Evolutionary conservation across 2,113 vertebrate species (phyloP).

Genomic region (Sterna hirundo): DNA sequence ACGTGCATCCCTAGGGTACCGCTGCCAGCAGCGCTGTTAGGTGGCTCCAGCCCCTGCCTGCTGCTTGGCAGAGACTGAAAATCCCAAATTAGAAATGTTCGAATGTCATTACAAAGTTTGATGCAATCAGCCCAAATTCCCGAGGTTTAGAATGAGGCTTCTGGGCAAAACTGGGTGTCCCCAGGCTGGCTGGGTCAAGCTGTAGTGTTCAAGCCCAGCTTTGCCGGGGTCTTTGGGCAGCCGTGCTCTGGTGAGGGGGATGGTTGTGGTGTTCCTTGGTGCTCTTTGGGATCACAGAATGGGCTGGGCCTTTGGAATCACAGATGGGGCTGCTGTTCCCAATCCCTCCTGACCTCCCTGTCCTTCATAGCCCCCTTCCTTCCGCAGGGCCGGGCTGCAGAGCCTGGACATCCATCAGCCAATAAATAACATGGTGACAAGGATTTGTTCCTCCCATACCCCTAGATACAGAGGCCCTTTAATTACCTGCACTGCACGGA

Average conservation of each 20-base stretch:
- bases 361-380: background rate
- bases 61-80: accelerated
- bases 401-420: background rate
- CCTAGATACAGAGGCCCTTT: background rate
- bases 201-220: too few species aligned
- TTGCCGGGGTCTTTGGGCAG: background rate
- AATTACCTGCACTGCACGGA: accelerated
- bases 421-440: background rate
- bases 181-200: background rate
- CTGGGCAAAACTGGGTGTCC: background rate
- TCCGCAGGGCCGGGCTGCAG: accelerated
- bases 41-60: background rate
- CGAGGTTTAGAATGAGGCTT: background rate
- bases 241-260: background rate
- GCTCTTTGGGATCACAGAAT: background rate
- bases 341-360: accelerated
- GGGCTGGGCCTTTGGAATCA: too few species aligned
- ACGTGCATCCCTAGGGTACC: accelerated
- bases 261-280: accelerated
- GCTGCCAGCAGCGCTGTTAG: accelerated
- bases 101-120: accelerated
- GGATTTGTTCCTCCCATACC: background rate
- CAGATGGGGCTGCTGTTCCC: background rate
- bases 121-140: background rate
- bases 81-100: accelerated